A percentile compares a stretch with the other conserved stretches of the same genome.
These are phyloP conservation scores for Chrosomus eos DNA, from an alignment of 2,797 vertebrate species.

Conservation along the genomic window DNA sequence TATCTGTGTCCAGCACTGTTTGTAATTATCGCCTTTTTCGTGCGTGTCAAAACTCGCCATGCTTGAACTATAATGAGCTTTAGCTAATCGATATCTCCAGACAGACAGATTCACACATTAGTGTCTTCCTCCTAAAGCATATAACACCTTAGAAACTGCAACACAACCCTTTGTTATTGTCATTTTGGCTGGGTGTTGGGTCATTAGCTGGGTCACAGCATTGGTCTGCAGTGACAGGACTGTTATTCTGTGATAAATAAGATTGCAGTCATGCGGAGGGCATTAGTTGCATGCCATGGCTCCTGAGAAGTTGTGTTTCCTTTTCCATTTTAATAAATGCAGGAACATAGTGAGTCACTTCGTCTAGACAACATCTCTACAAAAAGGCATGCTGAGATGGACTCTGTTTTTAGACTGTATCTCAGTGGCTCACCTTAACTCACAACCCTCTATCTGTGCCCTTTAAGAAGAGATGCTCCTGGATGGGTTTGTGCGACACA, in stretches of 20 bases:
- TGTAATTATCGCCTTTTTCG: not conserved
- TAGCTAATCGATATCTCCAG: not conserved
- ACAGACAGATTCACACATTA: not conserved
- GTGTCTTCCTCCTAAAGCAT: not conserved
- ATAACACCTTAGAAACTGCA: not conserved
- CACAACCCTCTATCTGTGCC: not conserved
- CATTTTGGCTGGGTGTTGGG: not conserved
- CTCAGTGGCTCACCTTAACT: not conserved
- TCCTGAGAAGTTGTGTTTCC: conserved; percentile 57
- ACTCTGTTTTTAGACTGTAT: not conserved
- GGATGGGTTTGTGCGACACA: not conserved
- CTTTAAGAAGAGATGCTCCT: not conserved
- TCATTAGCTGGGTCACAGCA: conserved; percentile 1
- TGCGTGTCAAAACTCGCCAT: not conserved
- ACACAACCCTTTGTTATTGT: not conserved
- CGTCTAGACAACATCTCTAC: conserved; percentile 30
- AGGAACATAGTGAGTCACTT: conserved; percentile 65
- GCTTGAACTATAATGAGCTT: not conserved
- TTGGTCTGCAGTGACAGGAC: not conserved
- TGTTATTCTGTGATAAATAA: conserved; percentile 47
- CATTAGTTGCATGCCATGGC: conserved; percentile 64
- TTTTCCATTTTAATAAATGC: conserved; percentile 68
- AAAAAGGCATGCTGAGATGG: conserved; percentile 34
- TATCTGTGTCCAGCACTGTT: not conserved
- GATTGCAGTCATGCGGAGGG: conserved; percentile 69